phyloP scores from a whole-genome alignment of 2,888 invertebrate genomes.

The Meteorus colon region DNA sequence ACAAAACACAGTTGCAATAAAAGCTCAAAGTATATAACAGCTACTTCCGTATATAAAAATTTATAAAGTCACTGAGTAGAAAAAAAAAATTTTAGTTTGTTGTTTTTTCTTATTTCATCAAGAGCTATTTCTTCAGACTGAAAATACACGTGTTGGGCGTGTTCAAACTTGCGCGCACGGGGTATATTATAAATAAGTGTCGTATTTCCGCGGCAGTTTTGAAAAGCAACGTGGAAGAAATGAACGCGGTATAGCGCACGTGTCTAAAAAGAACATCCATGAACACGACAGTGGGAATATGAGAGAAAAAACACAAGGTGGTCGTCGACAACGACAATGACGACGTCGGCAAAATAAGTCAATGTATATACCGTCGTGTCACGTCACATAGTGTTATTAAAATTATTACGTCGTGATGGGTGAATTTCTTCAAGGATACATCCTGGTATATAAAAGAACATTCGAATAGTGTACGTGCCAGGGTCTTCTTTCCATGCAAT shows the following conservation, averaged over 20 bases:
- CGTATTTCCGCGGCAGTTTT: conserved; percentile 41
- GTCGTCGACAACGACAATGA: conserved; percentile 12
- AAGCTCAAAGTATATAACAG: too few relatives aligned
- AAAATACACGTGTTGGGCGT: conserved; percentile 27
- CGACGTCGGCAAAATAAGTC: conserved; percentile 20
- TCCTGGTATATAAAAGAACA: conserved; percentile 11
- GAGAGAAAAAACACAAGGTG: conserved; percentile 14
- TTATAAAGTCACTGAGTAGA: not conserved
- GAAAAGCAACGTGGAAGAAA: conserved; percentile 19
- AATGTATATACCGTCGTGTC: conserved; percentile 12
- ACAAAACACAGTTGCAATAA: too few relatives aligned
- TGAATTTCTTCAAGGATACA: not conserved
- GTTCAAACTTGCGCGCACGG: not conserved
- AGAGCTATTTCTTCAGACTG: not conserved
- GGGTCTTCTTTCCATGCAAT: conserved; percentile 1
- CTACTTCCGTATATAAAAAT: not conserved
- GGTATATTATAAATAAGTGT: conserved; percentile 26
- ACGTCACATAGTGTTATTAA: conserved; percentile 26
- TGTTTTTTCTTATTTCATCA: not conserved
- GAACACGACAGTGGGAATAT: not conserved
- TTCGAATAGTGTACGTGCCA: conserved; percentile 14
- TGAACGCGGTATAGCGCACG: conserved; percentile 33
- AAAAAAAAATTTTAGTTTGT: not conserved
- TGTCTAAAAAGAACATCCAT: conserved; percentile 26
- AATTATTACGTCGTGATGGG: conserved; percentile 26